Evolutionary conservation across 2,797 vertebrate species (phyloP), one percentile per base, ranked within the genome.

Genomic region (Anguilla obscura): DNA sequence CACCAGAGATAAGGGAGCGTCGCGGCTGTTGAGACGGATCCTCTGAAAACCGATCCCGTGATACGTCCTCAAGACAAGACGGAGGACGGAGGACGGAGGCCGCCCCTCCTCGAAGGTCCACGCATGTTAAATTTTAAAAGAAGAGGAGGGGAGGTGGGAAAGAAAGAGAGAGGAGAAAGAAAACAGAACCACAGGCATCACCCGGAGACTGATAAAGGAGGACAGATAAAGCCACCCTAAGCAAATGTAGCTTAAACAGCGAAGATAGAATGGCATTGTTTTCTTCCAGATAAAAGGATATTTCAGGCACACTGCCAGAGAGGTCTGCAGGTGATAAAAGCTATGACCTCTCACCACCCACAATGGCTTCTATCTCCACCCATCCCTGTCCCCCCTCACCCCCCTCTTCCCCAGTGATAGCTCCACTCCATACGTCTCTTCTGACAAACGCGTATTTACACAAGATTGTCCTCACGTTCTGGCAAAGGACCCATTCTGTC

Each of bases 101-200:
- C 90, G 90, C 91, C 80, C 92, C 87, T 92, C 93, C 93, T 94
- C 94, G 94, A 92, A 95, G 94, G 95, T 94, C 91, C 95, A 93
- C 94, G 92, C 89, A 94, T 91, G 91, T 92, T 94, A 94, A 93
- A 92, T 87, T 93, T 95, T 91, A 93, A 90, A 89, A 91, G 90
- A 76, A 54, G 90, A 87, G 71, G 85, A 86, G 88, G 89, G 89
- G 89, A 86, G 87, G 88, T 87, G 88, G 92, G 82, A 87, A 79
- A 88, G 84, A 63, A 56, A 82, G 36, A 66, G 69, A 86, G 33
- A 21, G 63, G 10, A 27, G 1, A 54, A 85, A 60, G 45, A 86
- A 91, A 92, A 82, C 91, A 89, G 87, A 90, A 92, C 90, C 91
- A 89, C 90, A 85, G 90, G 90, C 92, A 92, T 92, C 91, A 88